These are phyloP conservation scores for Barnardius zonarius DNA, from an alignment of 2,113 vertebrate species.

Conservation along the genomic window DNA sequence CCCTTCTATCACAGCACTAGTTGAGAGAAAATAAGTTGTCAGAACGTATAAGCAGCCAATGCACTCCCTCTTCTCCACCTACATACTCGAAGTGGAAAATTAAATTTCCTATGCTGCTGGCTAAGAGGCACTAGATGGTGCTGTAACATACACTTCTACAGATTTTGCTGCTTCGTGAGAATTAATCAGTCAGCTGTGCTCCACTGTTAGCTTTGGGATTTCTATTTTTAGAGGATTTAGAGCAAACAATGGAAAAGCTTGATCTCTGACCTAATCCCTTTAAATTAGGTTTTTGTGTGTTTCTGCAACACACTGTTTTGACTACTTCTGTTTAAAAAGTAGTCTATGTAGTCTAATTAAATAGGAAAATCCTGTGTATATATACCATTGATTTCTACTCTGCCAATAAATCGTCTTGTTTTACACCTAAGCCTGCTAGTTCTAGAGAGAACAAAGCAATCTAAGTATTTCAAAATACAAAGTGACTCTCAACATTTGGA, in stretches of 20 bases:
- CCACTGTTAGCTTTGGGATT: not conserved
- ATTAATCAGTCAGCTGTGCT: not conserved
- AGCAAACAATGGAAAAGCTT: not conserved
- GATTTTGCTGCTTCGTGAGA: not conserved
- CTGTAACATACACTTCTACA: not conserved
- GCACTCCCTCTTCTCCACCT: not conserved
- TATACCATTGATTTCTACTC: not conserved
- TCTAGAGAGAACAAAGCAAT: not conserved
- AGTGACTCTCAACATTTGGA: not conserved
- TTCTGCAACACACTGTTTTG: not conserved
- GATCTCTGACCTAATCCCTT: not conserved
- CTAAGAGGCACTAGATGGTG: slow-evolving; percentile 37
- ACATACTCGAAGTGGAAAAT: not conserved
- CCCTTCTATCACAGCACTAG: not conserved
- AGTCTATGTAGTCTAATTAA: not conserved
- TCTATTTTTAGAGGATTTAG: not conserved
- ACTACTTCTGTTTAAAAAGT: not conserved
- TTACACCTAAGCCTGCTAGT: not conserved
- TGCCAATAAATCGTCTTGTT: not conserved
- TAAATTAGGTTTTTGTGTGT: not conserved
- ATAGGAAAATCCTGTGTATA: not conserved
- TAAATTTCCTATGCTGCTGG: fast-evolving
- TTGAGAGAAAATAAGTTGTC: not conserved
- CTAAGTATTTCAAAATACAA: not conserved
- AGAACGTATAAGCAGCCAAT: not conserved